phyloP scores from a whole-genome alignment of 1,140 invertebrate genomes.

The Polyergus mexicanus region DNA sequence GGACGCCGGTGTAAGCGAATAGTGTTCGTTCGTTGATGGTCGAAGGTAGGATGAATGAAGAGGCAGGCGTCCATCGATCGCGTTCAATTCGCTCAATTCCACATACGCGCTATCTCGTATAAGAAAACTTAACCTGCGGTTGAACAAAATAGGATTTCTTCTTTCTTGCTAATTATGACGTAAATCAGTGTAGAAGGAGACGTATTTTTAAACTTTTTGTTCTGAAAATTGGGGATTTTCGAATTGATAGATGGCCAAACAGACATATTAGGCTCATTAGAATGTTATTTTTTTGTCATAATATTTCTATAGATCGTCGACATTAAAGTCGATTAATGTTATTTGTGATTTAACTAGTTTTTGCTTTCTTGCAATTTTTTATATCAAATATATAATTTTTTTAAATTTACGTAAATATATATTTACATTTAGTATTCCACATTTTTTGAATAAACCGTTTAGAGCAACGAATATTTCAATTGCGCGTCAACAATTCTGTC shows the following conservation, averaged over 20 bases:
- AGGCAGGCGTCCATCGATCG: constrained; percentile 50
- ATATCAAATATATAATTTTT: not conserved
- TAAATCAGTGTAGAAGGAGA: constrained; percentile 21
- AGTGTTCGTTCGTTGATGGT: constrained; percentile 22
- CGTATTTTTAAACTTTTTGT: not conserved
- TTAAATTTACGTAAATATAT: not conserved
- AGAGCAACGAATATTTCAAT: constrained; percentile 26
- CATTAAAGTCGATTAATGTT: not conserved
- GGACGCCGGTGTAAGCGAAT: constrained; percentile 12
- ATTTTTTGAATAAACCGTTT: not conserved
- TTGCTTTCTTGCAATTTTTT: not conserved
- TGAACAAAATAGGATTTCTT: constrained; percentile 43
- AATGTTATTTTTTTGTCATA: not conserved
- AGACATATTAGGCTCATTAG: not conserved
- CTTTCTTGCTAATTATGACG: constrained; percentile 29
- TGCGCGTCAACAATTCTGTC: constrained; percentile 25
- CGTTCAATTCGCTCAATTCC: constrained; percentile 37
- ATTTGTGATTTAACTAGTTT: constrained; percentile 14
- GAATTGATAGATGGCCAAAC: not conserved
- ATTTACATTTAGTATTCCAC: not conserved
- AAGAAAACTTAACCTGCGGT: constrained; percentile 14
- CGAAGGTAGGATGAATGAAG: constrained; percentile 57
- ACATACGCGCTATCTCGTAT: constrained; percentile 13
- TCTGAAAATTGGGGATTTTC: not conserved
- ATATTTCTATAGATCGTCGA: not conserved